These are phyloP conservation scores for Branchinecta sandiegonensis DNA, from an alignment of 2,888 invertebrate genomes.

Conservation along the genomic window DNA sequence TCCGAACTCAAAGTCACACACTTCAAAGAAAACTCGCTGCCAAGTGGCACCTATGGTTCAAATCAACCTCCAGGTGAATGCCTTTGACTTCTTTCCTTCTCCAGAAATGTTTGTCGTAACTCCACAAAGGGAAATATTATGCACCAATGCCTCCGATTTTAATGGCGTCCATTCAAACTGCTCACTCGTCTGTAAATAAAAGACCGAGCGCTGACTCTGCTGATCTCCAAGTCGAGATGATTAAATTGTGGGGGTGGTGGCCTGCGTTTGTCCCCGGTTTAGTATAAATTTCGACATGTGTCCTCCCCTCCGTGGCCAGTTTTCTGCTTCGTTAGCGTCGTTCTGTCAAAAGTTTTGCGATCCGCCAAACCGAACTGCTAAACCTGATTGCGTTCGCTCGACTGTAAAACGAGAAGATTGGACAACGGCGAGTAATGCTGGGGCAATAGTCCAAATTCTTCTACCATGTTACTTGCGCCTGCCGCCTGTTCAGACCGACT, in stretches of 20 bases:
- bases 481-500: too few relatives aligned
- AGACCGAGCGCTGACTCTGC: neutral
- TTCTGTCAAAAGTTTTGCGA: slow-evolving; percentile 8
- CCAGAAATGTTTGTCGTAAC: too few relatives aligned
- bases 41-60: too few relatives aligned
- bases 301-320: slow-evolving; percentile 7
- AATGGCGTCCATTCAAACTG: neutral
- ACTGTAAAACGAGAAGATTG: slow-evolving; percentile 11
- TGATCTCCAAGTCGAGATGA: slow-evolving; percentile 12
- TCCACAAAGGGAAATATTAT: too few relatives aligned
- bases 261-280: neutral
- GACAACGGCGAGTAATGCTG: neutral
- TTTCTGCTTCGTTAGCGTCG: slow-evolving; percentile 10
- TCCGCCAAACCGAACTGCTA: slow-evolving; percentile 10
- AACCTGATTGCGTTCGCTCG: slow-evolving; percentile 7
- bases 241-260: neutral
- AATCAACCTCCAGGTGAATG: too few relatives aligned
- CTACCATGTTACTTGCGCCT: too few relatives aligned
- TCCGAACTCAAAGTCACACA: too few relatives aligned
- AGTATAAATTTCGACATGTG: slow-evolving; percentile 10
- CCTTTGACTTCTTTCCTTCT: too few relatives aligned
- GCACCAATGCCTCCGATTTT: too few relatives aligned
- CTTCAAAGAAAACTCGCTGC: too few relatives aligned
- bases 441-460: too few relatives aligned
- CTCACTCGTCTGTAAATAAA: slow-evolving; percentile 12